Conservation (phyloP, 2,113 vertebrate genomes). For the Sporophila hypoxantha region DNA sequence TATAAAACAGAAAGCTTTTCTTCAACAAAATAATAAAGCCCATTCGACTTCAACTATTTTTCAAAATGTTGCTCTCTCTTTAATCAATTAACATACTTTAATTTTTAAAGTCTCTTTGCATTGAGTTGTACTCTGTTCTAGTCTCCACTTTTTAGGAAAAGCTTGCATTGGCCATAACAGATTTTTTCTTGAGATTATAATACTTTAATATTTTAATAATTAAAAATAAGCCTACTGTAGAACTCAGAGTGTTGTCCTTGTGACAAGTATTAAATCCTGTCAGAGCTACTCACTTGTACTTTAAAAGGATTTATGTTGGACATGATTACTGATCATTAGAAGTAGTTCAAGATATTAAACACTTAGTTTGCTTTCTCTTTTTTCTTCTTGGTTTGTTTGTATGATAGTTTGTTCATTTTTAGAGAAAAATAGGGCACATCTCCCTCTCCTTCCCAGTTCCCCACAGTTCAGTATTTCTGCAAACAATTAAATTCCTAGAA, state of each 20-base stretch:
- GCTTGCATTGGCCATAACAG: not conserved
- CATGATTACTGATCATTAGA: not conserved
- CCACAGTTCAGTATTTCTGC: not conserved
- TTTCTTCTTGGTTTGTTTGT: not conserved
- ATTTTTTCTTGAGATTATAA: not conserved
- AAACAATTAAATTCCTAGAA: not conserved
- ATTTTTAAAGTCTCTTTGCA: not conserved
- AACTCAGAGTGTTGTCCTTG: not conserved
- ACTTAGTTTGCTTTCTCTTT: not conserved
- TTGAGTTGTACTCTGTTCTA: not conserved
- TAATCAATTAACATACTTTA: not conserved
- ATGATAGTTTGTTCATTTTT: not conserved
- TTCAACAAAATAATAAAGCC: not conserved
- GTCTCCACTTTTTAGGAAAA: not conserved
- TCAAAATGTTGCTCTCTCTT: not conserved
- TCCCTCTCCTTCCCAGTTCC: not conserved
- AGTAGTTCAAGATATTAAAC: not conserved
- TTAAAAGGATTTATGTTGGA: not conserved
- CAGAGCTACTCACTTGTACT: not conserved
- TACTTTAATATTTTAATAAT: not conserved
- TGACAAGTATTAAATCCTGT: not conserved
- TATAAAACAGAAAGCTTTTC: not conserved
- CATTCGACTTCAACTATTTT: not conserved
- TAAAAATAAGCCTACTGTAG: not conserved
- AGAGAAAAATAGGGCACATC: not conserved